These are phyloP conservation scores for Caranx ignobilis DNA, from an alignment of 2,113 vertebrate genomes.

Conservation along the genomic window DNA sequence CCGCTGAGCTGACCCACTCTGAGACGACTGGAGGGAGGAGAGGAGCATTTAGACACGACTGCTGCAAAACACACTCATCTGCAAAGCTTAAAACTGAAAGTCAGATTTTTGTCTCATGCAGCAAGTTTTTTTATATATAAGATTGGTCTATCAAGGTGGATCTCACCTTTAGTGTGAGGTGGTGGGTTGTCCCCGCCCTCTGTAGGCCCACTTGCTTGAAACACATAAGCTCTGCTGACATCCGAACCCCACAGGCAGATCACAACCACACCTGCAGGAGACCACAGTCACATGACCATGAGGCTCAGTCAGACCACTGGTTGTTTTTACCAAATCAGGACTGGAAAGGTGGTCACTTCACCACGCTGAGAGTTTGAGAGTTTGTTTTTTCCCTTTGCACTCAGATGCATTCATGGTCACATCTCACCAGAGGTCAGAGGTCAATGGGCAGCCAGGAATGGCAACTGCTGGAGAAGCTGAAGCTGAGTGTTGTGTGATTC, in stretches of 20 bases:
- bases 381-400: neutral
- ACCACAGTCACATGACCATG: fast-evolving
- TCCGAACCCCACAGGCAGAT: slow-evolving; percentile 86
- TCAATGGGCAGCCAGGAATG: slow-evolving; percentile 22
- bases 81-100: neutral
- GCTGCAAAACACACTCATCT: neutral
- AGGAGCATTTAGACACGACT: neutral
- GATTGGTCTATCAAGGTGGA: too few relatives aligned
- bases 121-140: too few relatives aligned
- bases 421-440: slow-evolving; percentile 34
- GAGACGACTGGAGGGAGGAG: slow-evolving; percentile 73
- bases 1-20: slow-evolving; percentile 90
- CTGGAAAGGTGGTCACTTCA: neutral
- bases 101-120: neutral
- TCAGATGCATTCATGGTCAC: neutral
- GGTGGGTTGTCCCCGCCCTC: slow-evolving; percentile 87
- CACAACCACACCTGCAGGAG: slow-evolving; percentile 86
- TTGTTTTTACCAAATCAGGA: neutral
- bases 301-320: slow-evolving; percentile 9
- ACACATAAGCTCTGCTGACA: slow-evolving; percentile 90
- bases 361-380: neutral
- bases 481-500: slow-evolving; percentile 13
- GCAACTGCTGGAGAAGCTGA: neutral
- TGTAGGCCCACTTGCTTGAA: slow-evolving; percentile 86
- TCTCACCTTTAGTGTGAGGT: slow-evolving; percentile 72